Percentiles rank a stretch among this genome's conserved stretches.
Evolutionary conservation across 2,888 invertebrate species (phyloP).

Genomic region (Bruchidius siliquastri): DNA sequence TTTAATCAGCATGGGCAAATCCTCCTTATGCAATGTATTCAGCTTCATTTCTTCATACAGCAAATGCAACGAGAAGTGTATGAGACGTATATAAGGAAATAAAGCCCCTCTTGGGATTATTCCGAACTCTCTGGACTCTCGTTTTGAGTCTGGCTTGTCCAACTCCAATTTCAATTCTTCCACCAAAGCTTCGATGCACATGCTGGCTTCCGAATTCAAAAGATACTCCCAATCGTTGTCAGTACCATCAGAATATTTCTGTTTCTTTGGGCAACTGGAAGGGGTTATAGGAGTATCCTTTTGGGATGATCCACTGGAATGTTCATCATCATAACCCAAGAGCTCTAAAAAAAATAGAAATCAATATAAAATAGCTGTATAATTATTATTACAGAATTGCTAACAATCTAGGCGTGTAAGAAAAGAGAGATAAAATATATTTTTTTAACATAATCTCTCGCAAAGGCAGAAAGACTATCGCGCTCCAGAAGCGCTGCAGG

Average conservation of each 20-base stretch:
- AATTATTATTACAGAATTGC: too few species aligned
- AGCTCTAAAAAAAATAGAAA: slow-evolving; percentile 46
- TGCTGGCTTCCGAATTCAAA: slow-evolving; percentile 24
- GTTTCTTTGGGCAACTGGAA: slow-evolving; percentile 63
- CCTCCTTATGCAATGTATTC: slow-evolving; percentile 64
- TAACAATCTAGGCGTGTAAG: too few species aligned
- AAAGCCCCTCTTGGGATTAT: slow-evolving; percentile 62
- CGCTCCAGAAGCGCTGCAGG: too few species aligned
- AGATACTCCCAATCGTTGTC: slow-evolving; percentile 77
- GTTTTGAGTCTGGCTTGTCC: not conserved
- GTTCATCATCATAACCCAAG: slow-evolving; percentile 63
- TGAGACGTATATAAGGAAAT: slow-evolving; percentile 67
- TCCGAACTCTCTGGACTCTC: slow-evolving; percentile 30
- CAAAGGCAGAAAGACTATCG: too few species aligned
- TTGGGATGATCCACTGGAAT: slow-evolving; percentile 23
- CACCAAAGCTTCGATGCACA: slow-evolving; percentile 13
- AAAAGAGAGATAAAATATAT: too few species aligned
- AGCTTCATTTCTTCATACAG: slow-evolving; percentile 89
- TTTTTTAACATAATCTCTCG: too few species aligned
- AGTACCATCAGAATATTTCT: slow-evolving; percentile 71
- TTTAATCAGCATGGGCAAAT: slow-evolving; percentile 62
- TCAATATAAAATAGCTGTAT: too few species aligned
- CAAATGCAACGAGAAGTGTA: slow-evolving; percentile 79
- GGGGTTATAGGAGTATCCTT: slow-evolving; percentile 44
- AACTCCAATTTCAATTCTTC: slow-evolving; percentile 14